These are phyloP conservation scores for Bombyx mandarina DNA, from an alignment of 1,140 invertebrate species.

Conservation along the genomic window DNA sequence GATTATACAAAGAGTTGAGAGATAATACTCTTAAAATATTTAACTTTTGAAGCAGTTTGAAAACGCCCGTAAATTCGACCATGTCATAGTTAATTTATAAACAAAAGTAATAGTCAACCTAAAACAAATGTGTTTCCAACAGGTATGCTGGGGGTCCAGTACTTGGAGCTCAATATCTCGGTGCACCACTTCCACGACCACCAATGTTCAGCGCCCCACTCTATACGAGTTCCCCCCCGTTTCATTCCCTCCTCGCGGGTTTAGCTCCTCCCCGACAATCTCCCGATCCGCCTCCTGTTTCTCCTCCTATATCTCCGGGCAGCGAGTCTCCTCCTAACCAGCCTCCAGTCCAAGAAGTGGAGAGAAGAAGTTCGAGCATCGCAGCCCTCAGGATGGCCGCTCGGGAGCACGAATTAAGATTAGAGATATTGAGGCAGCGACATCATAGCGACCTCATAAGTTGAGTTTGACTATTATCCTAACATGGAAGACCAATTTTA, in stretches of 20 bases:
- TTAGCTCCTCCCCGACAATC: slow-evolving; percentile 79
- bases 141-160: slow-evolving; percentile 47
- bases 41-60: too few species aligned
- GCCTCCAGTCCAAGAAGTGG: slow-evolving; percentile 72
- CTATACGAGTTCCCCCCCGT: slow-evolving; percentile 80
- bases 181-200: slow-evolving; percentile 75
- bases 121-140: slow-evolving; percentile 5
- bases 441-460: slow-evolving; percentile 83
- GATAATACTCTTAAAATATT: too few species aligned
- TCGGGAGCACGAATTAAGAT: slow-evolving; percentile 89
- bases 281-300: slow-evolving; percentile 73
- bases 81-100: too few species aligned
- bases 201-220: slow-evolving; percentile 75
- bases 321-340: slow-evolving; percentile 59
- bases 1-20: too few species aligned
- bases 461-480: slow-evolving; percentile 54
- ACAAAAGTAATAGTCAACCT: too few species aligned
- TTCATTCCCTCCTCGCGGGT: slow-evolving; percentile 87
- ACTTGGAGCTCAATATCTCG: slow-evolving; percentile 72
- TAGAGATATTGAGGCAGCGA: slow-evolving; percentile 87
- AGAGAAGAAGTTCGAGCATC: slow-evolving; percentile 90
- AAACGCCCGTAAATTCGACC: too few species aligned
- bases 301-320: slow-evolving; percentile 69
- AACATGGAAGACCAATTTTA: too few species aligned
- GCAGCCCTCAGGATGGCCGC: slow-evolving; percentile 91